Conservation (phyloP, 2,797 vertebrate genomes). For the Naso thynnoides region DNA sequence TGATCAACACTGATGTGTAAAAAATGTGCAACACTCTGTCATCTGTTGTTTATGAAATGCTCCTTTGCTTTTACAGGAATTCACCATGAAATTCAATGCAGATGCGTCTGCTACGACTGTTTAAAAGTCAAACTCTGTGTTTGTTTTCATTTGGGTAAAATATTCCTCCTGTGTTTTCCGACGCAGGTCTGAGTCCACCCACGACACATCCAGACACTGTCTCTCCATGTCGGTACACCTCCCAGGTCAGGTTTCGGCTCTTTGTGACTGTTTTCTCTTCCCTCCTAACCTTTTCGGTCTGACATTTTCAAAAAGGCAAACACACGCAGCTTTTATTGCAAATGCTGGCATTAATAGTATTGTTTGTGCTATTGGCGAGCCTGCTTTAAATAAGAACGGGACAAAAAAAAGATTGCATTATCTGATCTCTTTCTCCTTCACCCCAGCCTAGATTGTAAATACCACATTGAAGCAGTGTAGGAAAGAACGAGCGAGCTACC, state of each 20-base stretch:
- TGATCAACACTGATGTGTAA: constrained; percentile 18
- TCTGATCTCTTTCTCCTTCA: constrained; percentile 65
- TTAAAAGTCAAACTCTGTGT: constrained; percentile 57
- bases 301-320: constrained; percentile 72
- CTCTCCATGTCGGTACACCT: constrained; percentile 39
- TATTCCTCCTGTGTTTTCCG: constrained; percentile 31
- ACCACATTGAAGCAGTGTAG: constrained; percentile 59
- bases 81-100: constrained; percentile 29
- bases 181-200: constrained; percentile 28
- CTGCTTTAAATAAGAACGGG: constrained; percentile 68
- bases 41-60: constrained; percentile 37
- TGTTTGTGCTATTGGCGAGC: constrained; percentile 64
- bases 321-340: constrained; percentile 61
- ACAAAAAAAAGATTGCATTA: constrained; percentile 59
- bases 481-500: constrained; percentile 61
- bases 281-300: constrained; percentile 68
- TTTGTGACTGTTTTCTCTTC: constrained; percentile 40
- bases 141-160: constrained; percentile 37
- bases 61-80: constrained; percentile 44
- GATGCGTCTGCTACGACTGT: constrained; percentile 38
- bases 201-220: constrained; percentile 30
- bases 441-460: constrained; percentile 77
- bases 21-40: constrained; percentile 29
- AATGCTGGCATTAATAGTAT: constrained; percentile 63
- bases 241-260: constrained; percentile 49